Evolutionary conservation across 2,797 vertebrate species (phyloP), one percentile per base, ranked within the genome.

Genomic region (Centropyge bicolor): DNA sequence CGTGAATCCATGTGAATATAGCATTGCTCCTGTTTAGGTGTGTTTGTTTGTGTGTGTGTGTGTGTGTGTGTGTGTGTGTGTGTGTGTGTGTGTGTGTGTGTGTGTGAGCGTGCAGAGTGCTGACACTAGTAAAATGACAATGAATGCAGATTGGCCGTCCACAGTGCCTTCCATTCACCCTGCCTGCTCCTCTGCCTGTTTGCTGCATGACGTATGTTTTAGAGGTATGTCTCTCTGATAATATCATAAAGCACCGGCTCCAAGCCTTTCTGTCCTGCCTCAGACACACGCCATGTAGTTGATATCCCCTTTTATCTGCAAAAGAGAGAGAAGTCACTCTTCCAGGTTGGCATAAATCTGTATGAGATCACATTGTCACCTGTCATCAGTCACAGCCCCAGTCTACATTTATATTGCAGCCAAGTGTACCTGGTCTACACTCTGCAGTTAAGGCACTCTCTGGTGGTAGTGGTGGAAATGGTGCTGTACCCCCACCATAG

Each of bases 111-210:
- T 19, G 22, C 64, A 81, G 80, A 86, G 65, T 86, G 86, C 89
- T 90, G 85, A 89, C 72, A 64, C 68, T 19, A 64, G 79, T 68
- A 63, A 72, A 87, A 71, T 61, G 38, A 80, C 70, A 88, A 86
- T 79, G 72, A 87, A 82, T 72, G 81, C 81, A 86, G 76, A 87
- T 82, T 81, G 80, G 35, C 67, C 31, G 19, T 13, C 40, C 60
- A 55, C 82, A 40, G 17, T 54, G 52, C 40, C 45, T 63, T 55
- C 46, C 40, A 63, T 48, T 49, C 20, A 10, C 16, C 7, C 12
- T 16, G 27, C 10, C 12, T 49, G 43, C 17, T 31, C 35, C 9
- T 31, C 27, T 65, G 14, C n/a, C 20, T 59, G 36, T 57, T 19
- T 2, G 9, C 56, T 65, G 31, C 17, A 49, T n/a, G 16, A 41